Conservation (phyloP, 1,140 invertebrate species). For the Papilio dardanus region DNA sequence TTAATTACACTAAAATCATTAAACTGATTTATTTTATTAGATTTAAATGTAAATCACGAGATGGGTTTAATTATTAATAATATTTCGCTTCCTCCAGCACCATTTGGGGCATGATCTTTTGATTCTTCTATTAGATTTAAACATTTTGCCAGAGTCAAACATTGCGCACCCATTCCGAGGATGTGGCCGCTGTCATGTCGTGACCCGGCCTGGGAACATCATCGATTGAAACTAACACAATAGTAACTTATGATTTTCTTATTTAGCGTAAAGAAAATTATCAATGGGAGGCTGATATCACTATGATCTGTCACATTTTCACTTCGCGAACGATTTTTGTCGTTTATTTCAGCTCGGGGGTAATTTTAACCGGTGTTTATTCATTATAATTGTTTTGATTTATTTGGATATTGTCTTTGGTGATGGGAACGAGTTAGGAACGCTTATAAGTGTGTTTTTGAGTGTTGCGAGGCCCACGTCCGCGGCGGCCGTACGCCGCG, state of each 20-base stretch:
- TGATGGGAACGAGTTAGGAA: conserved; percentile 39
- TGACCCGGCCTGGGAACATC: neutral
- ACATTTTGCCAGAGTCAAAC: conserved; percentile 56
- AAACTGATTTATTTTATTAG: conserved; percentile 29
- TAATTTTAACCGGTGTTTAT: conserved; percentile 37
- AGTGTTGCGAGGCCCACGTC: conserved; percentile 69
- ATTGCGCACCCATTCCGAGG: conserved; percentile 42
- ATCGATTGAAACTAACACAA: conserved; percentile 24
- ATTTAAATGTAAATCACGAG: conserved; percentile 39
- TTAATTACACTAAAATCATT: conserved; percentile 28
- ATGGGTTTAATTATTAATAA: neutral
- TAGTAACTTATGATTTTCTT: conserved; percentile 42
- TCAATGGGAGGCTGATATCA: conserved; percentile 49
- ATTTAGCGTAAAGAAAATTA: conserved; percentile 44
- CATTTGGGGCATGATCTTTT: conserved; percentile 67
- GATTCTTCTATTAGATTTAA: conserved; percentile 46
- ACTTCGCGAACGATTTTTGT: conserved; percentile 40
- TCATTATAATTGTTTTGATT: conserved; percentile 19
- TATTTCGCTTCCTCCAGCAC: conserved; percentile 74
- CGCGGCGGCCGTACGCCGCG: conserved; percentile 78
- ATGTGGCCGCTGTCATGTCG: neutral
- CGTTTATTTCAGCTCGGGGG: conserved; percentile 49
- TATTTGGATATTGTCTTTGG: conserved; percentile 28
- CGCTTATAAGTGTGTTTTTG: conserved; percentile 71
- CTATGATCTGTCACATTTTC: conserved; percentile 53